These are phyloP conservation scores for Parambassis ranga DNA, from an alignment of 2,797 vertebrate species.

Conservation along the genomic window DNA sequence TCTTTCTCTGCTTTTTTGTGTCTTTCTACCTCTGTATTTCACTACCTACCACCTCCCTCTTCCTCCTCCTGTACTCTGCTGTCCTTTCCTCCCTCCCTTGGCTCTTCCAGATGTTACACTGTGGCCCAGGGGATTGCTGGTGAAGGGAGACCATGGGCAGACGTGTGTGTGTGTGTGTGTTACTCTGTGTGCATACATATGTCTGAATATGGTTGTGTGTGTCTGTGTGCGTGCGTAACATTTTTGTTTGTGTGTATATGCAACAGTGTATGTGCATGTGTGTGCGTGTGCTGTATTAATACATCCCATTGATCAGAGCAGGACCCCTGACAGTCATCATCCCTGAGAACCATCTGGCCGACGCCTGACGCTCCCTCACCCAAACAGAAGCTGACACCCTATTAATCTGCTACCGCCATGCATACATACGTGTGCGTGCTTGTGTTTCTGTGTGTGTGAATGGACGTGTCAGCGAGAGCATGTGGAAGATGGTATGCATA, in stretches of 20 bases:
- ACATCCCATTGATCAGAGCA: conserved; percentile 99
- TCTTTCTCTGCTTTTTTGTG: conserved; percentile 11
- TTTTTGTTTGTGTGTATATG: conserved; percentile 49
- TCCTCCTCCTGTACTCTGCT: conserved; percentile 52
- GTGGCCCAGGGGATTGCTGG: conserved; percentile 90
- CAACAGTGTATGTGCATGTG: conserved; percentile 41
- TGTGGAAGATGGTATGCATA: conserved; percentile 42
- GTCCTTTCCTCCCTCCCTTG: conserved; percentile 77
- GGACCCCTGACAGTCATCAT: conserved; percentile 99
- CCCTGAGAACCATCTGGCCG: conserved; percentile 99
- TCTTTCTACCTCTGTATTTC: conserved; percentile 6
- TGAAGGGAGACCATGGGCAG: conserved; percentile 83
- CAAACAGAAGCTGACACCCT: conserved; percentile 99
- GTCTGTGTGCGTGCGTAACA: conserved; percentile 32
- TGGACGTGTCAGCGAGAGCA: conserved; percentile 40
- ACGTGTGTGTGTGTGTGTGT: conserved; percentile 14
- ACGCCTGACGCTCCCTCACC: conserved; percentile 99
- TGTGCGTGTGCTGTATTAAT: conserved; percentile 90
- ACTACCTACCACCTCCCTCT: conserved; percentile 29
- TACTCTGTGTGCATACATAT: conserved; percentile 43
- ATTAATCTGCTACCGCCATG: conserved; percentile 96
- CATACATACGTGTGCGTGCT: conserved; percentile 56
- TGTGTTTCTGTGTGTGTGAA: conserved; percentile 33
- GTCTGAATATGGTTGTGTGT: conserved; percentile 43
- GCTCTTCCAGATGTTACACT: conserved; percentile 97